Percentiles rank a stretch among this genome's conserved stretches.
phyloP scores from a whole-genome alignment of 2,888 invertebrate species.

The Cristatella mucedo region DNA sequence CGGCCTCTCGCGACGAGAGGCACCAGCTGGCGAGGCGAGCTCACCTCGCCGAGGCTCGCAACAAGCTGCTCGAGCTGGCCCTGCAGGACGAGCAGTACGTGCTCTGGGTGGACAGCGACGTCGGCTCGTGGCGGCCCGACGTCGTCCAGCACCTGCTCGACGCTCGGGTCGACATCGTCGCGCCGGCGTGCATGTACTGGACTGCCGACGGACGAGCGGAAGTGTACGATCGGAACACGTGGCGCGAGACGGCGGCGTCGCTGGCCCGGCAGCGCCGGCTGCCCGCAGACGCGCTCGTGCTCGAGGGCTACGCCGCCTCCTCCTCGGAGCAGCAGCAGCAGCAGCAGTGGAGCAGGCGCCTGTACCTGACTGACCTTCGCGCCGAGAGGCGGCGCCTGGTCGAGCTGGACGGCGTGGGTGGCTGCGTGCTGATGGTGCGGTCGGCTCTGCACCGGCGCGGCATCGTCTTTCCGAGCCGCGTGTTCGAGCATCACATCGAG shows the following conservation, averaged over 20 bases:
- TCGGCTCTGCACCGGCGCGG: constrained; percentile 23
- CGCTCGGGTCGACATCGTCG: constrained; percentile 21
- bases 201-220: constrained; percentile 13
- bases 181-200: constrained; percentile 21
- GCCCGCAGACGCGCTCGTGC: constrained; percentile 17
- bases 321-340: too few species aligned
- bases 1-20: constrained; percentile 17
- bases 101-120: constrained; percentile 30
- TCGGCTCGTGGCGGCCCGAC: constrained; percentile 19
- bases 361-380: constrained; percentile 21
- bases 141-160: constrained; percentile 25
- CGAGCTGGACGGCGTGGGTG: constrained; percentile 30
- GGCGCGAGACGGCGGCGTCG: constrained; percentile 25
- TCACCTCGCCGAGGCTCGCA: constrained; percentile 25
- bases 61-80: constrained; percentile 18
- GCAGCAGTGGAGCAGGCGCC: too few species aligned
- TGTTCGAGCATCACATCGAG: constrained; percentile 26
- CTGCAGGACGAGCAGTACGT: constrained; percentile 22
- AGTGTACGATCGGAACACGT: constrained; percentile 27
- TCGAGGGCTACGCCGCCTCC: constrained; percentile 25
- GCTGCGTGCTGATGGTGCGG: constrained; percentile 22
- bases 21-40: constrained; percentile 20
- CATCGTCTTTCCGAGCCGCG: constrained; percentile 23
- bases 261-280: constrained; percentile 16
- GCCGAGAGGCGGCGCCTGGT: constrained; percentile 24